Evolutionary conservation across 1,140 invertebrate genomes (phyloP).

Genomic region (Tetramorium alpestre): DNA sequence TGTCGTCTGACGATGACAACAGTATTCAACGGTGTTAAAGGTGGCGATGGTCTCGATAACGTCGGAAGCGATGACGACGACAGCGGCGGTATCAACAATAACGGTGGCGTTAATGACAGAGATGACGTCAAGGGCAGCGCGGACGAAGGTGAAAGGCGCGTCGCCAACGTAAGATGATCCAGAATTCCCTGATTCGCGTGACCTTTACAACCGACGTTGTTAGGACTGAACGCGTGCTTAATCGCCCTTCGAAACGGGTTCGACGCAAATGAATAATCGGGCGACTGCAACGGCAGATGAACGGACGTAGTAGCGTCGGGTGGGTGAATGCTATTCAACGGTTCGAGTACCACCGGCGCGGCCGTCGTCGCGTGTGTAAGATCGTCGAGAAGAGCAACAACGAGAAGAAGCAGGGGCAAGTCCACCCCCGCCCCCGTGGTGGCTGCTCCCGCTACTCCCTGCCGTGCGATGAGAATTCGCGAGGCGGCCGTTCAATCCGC

Average conservation of each 20-base stretch:
- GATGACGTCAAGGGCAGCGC: conserved; percentile 19
- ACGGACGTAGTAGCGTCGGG: conserved; percentile 55
- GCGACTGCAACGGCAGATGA: conserved; percentile 50
- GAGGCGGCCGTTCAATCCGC: conserved; percentile 79
- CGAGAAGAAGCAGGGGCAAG: conserved; percentile 81
- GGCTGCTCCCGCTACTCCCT: conserved; percentile 78
- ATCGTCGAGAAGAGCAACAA: conserved; percentile 79
- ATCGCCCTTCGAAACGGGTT: conserved; percentile 3
- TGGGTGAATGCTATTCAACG: conserved; percentile 53
- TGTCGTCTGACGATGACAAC: not conserved
- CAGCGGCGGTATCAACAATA: not conserved
- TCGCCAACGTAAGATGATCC: conserved; percentile 56
- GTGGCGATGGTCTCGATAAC: not conserved
- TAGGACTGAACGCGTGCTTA: not conserved
- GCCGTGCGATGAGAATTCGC: conserved; percentile 77
- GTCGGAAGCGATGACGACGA: not conserved
- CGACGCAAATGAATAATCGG: conserved; percentile 5
- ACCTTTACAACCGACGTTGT: not conserved
- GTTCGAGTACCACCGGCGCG: conserved; percentile 58
- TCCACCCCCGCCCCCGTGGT: conserved; percentile 82
- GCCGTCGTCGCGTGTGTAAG: conserved; percentile 73
- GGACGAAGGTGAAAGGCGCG: conserved; percentile 26
- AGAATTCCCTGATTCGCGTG: conserved; percentile 16
- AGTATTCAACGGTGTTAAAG: conserved; percentile 21
- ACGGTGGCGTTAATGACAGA: not conserved